phyloP scores from a whole-genome alignment of 2,113 vertebrate genomes.

The Rhabdornis inornatus region DNA sequence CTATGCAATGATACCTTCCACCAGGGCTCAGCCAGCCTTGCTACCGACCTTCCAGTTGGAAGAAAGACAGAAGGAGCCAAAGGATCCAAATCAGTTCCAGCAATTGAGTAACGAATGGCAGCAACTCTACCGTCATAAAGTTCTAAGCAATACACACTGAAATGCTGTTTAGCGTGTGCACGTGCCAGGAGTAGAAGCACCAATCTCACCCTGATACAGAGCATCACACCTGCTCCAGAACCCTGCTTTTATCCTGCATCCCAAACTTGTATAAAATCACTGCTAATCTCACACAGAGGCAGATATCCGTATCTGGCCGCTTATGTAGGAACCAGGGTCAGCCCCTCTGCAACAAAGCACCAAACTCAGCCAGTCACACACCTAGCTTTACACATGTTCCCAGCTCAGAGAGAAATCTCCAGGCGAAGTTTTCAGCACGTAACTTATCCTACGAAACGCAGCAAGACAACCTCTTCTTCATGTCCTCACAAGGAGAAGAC shows the following conservation, averaged over 20 bases:
- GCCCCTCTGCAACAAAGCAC: neutral
- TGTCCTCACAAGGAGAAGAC: neutral
- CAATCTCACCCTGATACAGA: neutral
- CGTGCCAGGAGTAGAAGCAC: neutral
- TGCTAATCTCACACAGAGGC: neutral
- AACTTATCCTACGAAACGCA: neutral
- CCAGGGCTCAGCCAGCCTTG: neutral
- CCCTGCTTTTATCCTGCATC: neutral
- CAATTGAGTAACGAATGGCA: neutral
- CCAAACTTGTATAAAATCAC: neutral
- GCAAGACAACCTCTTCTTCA: neutral
- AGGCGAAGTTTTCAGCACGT: neutral
- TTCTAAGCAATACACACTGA: neutral
- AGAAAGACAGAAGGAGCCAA: neutral
- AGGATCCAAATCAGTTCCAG: neutral
- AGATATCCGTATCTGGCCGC: fast-evolving
- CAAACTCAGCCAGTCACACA: neutral
- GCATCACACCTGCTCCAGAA: neutral
- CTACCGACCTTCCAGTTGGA: neutral
- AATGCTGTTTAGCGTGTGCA: neutral
- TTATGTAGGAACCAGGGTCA: neutral
- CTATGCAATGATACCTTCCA: neutral
- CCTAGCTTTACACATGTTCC: neutral
- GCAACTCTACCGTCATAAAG: neutral
- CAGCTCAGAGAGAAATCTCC: neutral